These are phyloP conservation scores for Leucoraja erinaceus DNA, from an alignment of 2,113 vertebrate species.

Conservation along the genomic window DNA sequence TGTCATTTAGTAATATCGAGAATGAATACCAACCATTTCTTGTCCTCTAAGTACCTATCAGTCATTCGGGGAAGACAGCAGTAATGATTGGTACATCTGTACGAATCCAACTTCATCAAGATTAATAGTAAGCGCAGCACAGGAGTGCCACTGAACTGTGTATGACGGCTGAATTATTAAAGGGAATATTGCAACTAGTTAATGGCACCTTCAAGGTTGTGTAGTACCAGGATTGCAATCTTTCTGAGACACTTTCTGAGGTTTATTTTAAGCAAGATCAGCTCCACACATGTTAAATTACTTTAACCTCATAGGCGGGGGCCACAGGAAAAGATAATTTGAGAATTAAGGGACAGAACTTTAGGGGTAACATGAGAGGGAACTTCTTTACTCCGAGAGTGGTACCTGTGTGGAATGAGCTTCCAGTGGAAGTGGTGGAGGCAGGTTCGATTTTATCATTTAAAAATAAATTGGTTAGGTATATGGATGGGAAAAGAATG, in stretches of 20 bases:
- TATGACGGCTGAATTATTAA: background rate
- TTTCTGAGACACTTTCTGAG: background rate
- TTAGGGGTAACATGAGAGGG: too few species aligned
- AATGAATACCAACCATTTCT: background rate
- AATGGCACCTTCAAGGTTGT: background rate
- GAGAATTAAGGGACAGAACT: too few species aligned
- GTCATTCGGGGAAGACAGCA: background rate
- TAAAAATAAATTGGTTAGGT: too few species aligned
- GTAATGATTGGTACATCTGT: background rate
- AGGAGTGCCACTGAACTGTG: background rate
- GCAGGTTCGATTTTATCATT: too few species aligned
- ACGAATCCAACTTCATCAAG: background rate
- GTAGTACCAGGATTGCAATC: background rate
- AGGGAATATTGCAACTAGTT: background rate
- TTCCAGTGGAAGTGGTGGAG: too few species aligned
- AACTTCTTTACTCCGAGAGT: too few species aligned
- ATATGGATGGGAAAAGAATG: too few species aligned
- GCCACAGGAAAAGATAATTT: background rate
- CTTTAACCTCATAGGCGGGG: background rate
- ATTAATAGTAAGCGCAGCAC: background rate
- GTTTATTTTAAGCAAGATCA: background rate
- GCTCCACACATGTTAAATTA: background rate
- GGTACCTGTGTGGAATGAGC: too few species aligned
- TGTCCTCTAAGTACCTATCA: background rate
- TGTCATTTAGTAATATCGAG: background rate